Base-by-base conservation (phyloP, 1,140 invertebrate genomes). In the Pogonomyrmex californicus region DNA sequence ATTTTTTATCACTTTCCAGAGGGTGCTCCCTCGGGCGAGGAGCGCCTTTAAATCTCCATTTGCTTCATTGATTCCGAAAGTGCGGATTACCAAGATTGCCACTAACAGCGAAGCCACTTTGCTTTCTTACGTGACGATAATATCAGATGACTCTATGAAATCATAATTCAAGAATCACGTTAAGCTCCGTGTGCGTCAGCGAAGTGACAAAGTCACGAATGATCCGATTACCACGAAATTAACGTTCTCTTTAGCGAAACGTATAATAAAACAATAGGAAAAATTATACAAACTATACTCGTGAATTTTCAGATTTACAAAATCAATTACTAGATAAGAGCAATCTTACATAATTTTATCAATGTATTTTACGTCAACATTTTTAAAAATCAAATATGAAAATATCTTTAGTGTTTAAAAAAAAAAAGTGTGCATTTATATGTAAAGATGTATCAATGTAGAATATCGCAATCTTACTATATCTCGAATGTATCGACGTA, bases 21-120 rank as follows among this genome's bases (percentile, higher is more conserved):
- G 60, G 51, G 66, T 30, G 33, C 60, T 65, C 56, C 41, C 38
- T 10, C 36, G 33, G 23, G 79, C 36, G 60, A 38, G 54, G 23
- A 36, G 33, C 49, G 47, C 63, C 70, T 41, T 75, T 83, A 87
- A 87, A 87, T 87, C 76, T 66, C 79, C 68, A 83, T 87, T 87
- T 85, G 79, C 86, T 49, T 73, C 86, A 87, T 87, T 87, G 66
- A 83, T 73, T 79, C 86, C 30, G 44, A 73, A 87, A 85, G 49
- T 38, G 36, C 51, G 68, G 60, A 75, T 87, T 83, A 73, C 68
- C 68, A 62, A 4, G 76, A 33, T 66, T 36, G 79, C 78, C 58
- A 44, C 36, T 49, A 49, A 23, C 41, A 17, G 23, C 65, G 6
- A 23, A 49, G 41, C 41, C 38, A 47, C 56, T 71, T 14, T 47